Conservation (phyloP, 2,113 vertebrate genomes). For the Diglossa brunneiventris region DNA sequence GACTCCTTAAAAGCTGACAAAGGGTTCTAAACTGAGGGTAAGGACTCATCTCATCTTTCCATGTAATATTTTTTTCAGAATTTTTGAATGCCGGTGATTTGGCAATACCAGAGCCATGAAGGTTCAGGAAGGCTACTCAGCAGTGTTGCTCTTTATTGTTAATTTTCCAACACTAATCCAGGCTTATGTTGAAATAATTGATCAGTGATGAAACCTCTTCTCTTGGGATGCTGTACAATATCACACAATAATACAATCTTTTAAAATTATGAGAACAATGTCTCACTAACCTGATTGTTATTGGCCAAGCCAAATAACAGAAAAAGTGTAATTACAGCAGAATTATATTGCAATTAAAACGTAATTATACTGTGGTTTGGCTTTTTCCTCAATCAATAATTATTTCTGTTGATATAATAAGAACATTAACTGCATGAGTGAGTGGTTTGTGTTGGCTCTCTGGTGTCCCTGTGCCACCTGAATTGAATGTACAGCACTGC, state of each 20-base stretch:
- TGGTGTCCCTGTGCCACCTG: not conserved
- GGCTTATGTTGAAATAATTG: slow-evolving; percentile 22
- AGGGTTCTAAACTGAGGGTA: not conserved
- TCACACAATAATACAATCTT: not conserved
- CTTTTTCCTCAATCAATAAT: slow-evolving; percentile 34
- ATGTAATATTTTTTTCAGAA: not conserved
- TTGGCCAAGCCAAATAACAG: slow-evolving; percentile 15
- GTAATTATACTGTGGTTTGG: slow-evolving; percentile 13
- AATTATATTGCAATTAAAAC: slow-evolving; percentile 62
- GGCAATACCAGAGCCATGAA: not conserved
- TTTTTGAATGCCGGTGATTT: not conserved
- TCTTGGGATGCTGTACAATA: not conserved
- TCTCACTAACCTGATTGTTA: slow-evolving; percentile 31
- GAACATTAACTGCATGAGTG: slow-evolving; percentile 11
- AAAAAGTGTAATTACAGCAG: slow-evolving; percentile 49
- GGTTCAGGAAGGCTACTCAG: not conserved
- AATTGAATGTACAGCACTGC: not conserved
- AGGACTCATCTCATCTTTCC: not conserved
- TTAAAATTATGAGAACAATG: slow-evolving; percentile 12
- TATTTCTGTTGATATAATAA: slow-evolving; percentile 52
- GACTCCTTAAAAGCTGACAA: not conserved
- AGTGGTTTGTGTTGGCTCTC: not conserved
- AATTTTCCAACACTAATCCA: slow-evolving; percentile 2
- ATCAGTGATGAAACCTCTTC: not conserved
- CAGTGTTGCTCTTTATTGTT: not conserved